These are phyloP conservation scores for Auanema sp. DNA, from an alignment of 2,888 invertebrate species.

Conservation along the genomic window DNA sequence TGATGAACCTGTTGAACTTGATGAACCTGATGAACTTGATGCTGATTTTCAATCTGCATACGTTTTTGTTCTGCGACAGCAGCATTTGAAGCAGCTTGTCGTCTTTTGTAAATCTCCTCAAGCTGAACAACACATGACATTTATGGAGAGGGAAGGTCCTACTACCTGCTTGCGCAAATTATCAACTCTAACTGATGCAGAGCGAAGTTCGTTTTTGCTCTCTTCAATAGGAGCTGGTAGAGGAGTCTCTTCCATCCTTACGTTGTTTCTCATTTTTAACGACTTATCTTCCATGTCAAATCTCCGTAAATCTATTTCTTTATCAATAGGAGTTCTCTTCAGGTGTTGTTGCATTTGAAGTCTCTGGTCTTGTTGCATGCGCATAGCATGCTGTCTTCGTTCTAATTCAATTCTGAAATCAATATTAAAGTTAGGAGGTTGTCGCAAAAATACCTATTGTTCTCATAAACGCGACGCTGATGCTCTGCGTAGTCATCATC, in stretches of 20 bases:
- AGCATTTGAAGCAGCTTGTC: conserved; percentile 73
- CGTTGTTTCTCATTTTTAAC: conserved; percentile 29
- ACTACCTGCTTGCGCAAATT: conserved; percentile 75
- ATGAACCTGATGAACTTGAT: conserved; percentile 13
- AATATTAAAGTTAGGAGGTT: background rate
- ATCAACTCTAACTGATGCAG: conserved; percentile 96
- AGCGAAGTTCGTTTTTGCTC: conserved; percentile 65
- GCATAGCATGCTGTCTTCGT: conserved; percentile 12
- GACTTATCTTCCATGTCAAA: conserved; percentile 9
- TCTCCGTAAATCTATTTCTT: conserved; percentile 50
- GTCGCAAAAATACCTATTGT: conserved; percentile 28
- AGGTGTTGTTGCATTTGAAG: conserved; percentile 1
- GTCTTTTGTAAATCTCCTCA: conserved; percentile 79
- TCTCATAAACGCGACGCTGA: conserved; percentile 49
- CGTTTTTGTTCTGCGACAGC: conserved; percentile 71
- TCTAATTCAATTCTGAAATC: conserved; percentile 22
- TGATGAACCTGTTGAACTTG: conserved; percentile 1
- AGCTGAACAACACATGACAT: conserved; percentile 71
- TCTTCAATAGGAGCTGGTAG: conserved; percentile 28
- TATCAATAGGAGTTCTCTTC: conserved; percentile 28
- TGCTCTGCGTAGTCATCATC: conserved; percentile 46
- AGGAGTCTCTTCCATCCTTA: conserved; percentile 29
- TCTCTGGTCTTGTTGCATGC: conserved; percentile 10
- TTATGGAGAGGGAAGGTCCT: background rate
- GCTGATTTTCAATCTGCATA: conserved; percentile 39